These are phyloP conservation scores for Drosophila dunni DNA, from an alignment of 1,140 invertebrate genomes.

Conservation along the genomic window DNA sequence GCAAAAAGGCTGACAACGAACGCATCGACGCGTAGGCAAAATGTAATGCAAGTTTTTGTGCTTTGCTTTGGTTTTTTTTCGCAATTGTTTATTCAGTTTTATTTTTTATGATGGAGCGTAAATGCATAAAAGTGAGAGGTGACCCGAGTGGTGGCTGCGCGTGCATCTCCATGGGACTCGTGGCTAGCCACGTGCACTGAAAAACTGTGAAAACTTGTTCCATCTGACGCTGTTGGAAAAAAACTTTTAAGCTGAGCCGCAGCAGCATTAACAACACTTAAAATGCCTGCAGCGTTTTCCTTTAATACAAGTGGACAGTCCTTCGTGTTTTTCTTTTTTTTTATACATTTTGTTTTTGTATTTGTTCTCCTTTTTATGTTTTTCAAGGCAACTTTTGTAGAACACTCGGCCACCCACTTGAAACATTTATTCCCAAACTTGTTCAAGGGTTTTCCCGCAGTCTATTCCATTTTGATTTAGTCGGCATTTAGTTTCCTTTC, in stretches of 20 bases:
- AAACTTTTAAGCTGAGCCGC: conserved; percentile 68
- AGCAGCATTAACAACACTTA: conserved; percentile 78
- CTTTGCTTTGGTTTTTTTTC: conserved; percentile 33
- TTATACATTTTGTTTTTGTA: conserved; percentile 25
- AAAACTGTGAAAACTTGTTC: conserved; percentile 72
- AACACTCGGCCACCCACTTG: conserved; percentile 54
- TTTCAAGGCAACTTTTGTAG: conserved; percentile 47
- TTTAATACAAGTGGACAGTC: conserved; percentile 79
- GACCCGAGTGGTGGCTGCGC: conserved; percentile 13
- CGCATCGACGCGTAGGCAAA: conserved; percentile 64
- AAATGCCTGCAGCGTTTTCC: conserved; percentile 80
- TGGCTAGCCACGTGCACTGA: conserved; percentile 45
- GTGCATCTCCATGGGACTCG: conserved; percentile 31
- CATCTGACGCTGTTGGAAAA: conserved; percentile 61
- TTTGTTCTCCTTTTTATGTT: conserved; percentile 33
- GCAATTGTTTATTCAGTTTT: conserved; percentile 56
- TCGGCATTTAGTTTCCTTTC: conserved; percentile 60
- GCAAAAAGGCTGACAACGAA: conserved; percentile 38
- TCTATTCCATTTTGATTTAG: conserved; percentile 71
- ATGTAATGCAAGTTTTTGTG: conserved; percentile 64
- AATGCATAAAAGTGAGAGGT: conserved; percentile 71
- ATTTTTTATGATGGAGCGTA: conserved; percentile 62
- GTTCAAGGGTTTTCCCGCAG: conserved; percentile 49
- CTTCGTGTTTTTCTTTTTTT: conserved; percentile 36
- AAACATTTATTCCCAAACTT: conserved; percentile 54